A percentile compares a stretch with the other conserved stretches of the same genome.
Evolutionary conservation across 2,113 vertebrate genomes (phyloP).

Genomic region (Ivindomyrus marchei): DNA sequence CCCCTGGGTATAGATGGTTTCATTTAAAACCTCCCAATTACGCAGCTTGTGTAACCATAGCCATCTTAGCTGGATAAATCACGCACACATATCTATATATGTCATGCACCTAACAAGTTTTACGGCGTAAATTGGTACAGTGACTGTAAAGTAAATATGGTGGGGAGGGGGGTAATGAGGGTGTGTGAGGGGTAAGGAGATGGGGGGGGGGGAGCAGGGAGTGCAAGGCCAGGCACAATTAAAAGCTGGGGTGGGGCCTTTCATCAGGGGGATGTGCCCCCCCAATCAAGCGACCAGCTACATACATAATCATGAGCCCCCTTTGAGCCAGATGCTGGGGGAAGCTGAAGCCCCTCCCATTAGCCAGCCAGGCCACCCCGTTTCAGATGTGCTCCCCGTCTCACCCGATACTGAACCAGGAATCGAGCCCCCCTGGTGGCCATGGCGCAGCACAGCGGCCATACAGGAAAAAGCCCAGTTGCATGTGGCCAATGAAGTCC

Average conservation of each 20-base stretch:
- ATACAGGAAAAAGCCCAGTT: constrained; percentile 1
- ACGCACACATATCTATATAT: not conserved
- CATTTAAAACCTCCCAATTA: not conserved
- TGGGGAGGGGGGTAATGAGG: not conserved
- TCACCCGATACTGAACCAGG: constrained; percentile 31
- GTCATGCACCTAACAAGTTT: not conserved
- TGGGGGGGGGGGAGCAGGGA: not conserved
- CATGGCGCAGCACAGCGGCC: not conserved
- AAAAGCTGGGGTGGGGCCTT: constrained; percentile 26
- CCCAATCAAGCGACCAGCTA: constrained; percentile 38
- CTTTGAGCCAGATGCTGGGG: constrained; percentile 52
- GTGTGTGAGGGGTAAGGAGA: constrained; percentile 18
- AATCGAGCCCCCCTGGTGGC: not conserved
- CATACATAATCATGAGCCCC: constrained; percentile 46
- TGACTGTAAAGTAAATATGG: constrained; percentile 25
- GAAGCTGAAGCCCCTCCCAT: constrained; percentile 23
- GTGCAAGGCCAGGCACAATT: constrained; percentile 22
- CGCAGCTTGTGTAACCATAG: not conserved
- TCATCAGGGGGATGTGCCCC: constrained; percentile 43
- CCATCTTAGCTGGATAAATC: not conserved
- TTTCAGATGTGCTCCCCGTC: constrained; percentile 13
- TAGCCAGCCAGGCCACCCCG: not conserved
- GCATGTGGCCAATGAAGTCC: not conserved
- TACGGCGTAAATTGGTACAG: not conserved
- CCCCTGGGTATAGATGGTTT: not conserved